These are phyloP conservation scores for Rhagoletis pomonella DNA, from an alignment of 1,140 invertebrate genomes.

Conservation along the genomic window DNA sequence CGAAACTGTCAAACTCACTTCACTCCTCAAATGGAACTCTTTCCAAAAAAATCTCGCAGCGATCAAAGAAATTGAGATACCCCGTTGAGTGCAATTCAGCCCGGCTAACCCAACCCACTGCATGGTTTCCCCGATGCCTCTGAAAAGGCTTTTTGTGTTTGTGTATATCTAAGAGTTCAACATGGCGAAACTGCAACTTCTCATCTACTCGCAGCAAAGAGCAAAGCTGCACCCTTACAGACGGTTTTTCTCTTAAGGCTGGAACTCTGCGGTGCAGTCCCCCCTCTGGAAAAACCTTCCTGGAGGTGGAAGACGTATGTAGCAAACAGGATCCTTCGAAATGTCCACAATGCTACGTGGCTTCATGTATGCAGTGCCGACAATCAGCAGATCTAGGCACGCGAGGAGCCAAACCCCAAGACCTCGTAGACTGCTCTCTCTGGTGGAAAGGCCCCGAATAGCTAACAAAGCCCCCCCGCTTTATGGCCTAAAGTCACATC, in stretches of 20 bases:
- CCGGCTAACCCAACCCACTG: background rate
- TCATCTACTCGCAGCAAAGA: too few relatives aligned
- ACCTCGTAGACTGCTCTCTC: background rate
- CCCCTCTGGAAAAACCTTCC: background rate
- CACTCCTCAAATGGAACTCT: conserved; percentile 55
- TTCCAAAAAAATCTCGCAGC: background rate
- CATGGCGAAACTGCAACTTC: too few relatives aligned
- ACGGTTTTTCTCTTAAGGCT: too few relatives aligned
- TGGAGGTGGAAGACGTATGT: background rate
- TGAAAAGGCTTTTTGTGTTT: background rate
- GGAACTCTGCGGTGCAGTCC: background rate
- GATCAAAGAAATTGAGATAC: background rate
- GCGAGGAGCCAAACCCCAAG: background rate
- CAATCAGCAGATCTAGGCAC: background rate
- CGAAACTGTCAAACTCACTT: background rate
- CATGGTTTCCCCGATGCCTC: background rate
- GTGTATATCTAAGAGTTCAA: background rate
- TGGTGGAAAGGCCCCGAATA: background rate
- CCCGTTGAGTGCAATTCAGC: background rate
- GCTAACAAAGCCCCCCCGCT: background rate
- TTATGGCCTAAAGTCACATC: background rate
- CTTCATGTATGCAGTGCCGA: background rate
- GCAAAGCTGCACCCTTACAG: too few relatives aligned
- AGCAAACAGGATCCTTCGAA: background rate
- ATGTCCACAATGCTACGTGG: background rate